These are phyloP conservation scores for Apamea monoglypha DNA, from an alignment of 2,888 invertebrate genomes.

Conservation along the genomic window DNA sequence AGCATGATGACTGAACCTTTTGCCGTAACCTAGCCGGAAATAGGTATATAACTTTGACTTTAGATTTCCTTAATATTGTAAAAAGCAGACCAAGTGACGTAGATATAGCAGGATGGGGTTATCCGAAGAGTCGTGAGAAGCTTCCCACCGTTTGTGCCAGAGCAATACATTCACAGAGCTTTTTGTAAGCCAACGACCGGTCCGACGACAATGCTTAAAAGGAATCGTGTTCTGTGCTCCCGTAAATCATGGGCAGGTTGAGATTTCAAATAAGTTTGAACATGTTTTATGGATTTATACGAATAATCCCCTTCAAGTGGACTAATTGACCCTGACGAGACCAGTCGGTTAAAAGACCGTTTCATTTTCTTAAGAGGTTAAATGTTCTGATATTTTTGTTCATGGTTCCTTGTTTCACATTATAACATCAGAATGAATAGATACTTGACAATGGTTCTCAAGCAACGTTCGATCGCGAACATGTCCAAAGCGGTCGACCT, in stretches of 20 bases:
- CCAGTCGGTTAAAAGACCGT: conserved; percentile 12
- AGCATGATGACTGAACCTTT: background rate
- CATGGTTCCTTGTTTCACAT: conserved; percentile 9
- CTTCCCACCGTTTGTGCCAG: conserved; percentile 81
- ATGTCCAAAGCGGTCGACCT: conserved; percentile 77
- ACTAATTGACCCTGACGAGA: conserved; percentile 44
- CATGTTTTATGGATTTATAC: conserved; percentile 54
- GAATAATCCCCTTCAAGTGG: conserved; percentile 14
- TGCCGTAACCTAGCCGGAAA: conserved; percentile 21
- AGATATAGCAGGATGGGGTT: conserved; percentile 58
- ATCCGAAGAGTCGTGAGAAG: conserved; percentile 78
- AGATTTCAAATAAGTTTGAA: conserved; percentile 54
- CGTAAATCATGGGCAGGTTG: conserved; percentile 60
- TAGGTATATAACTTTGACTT: conserved; percentile 5
- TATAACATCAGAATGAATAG: conserved; percentile 46
- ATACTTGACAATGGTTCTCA: conserved; percentile 53
- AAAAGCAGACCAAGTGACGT: conserved; percentile 52
- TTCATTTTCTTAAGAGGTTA: conserved; percentile 8
- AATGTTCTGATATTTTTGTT: conserved; percentile 3
- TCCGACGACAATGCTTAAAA: conserved; percentile 62
- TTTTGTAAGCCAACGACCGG: conserved; percentile 69
- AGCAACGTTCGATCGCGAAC: conserved; percentile 52
- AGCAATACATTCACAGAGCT: conserved; percentile 73
- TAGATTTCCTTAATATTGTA: conserved; percentile 33
- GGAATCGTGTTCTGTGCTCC: conserved; percentile 46